phyloP scores from a whole-genome alignment of 2,113 vertebrate species.

The Tretioscincus oriximinensis region DNA sequence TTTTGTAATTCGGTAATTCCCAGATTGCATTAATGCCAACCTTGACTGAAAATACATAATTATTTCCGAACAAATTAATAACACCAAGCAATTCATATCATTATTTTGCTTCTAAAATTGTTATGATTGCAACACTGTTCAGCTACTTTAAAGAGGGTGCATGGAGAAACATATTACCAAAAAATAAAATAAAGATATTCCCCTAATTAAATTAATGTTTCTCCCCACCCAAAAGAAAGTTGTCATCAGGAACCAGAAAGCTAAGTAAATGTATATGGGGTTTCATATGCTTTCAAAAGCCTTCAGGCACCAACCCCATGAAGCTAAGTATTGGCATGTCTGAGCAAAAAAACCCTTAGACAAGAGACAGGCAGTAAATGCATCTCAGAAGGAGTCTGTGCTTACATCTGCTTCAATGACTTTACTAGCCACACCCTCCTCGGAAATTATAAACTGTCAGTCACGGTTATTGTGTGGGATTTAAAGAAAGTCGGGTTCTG shows the following conservation, averaged over 20 bases:
- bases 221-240: conserved; percentile 12
- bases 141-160: neutral
- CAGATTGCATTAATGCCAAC: too few relatives aligned
- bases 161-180: neutral
- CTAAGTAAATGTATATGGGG: neutral
- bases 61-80: neutral
- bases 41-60: neutral
- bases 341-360: conserved; percentile 58
- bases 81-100: neutral
- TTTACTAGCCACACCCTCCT: conserved; percentile 72
- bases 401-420: conserved; percentile 67
- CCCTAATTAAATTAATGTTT: conserved; percentile 7
- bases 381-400: conserved; percentile 49
- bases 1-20: too few relatives aligned
- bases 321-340: conserved; percentile 69
- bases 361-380: conserved; percentile 54
- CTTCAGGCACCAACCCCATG: conserved; percentile 55
- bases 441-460: conserved; percentile 71
- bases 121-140: conserved; percentile 17
- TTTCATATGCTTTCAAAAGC: conserved; percentile 54
- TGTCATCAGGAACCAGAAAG: conserved; percentile 23
- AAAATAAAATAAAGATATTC: neutral
- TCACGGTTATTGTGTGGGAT: conserved; percentile 60
- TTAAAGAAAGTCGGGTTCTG: conserved; percentile 62
- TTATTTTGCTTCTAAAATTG: neutral